Evolutionary conservation across 2,888 invertebrate species (phyloP).

Genomic region (Hetaerina titia): DNA sequence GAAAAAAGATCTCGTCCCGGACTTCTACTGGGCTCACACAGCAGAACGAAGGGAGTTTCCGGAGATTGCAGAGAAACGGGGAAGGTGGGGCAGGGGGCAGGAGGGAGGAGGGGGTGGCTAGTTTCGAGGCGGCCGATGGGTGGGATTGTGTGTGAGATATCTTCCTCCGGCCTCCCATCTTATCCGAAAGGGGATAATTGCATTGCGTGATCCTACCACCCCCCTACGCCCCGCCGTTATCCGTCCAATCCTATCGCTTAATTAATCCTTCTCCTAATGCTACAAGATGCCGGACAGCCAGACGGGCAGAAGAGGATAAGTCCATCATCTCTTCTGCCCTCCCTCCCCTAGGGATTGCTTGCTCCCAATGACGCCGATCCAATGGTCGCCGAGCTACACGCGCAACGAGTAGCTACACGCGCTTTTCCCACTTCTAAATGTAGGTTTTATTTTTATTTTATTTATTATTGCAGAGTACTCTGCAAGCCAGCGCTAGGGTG

Average conservation of each 20-base stretch:
- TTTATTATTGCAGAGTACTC: no score
- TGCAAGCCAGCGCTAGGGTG: no score
- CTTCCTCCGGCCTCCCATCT: neutral
- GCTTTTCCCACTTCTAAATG: no score
- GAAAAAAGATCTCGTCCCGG: neutral
- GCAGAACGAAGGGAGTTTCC: no score
- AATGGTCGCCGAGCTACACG: no score
- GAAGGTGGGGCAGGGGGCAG: neutral
- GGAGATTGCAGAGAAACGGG: neutral
- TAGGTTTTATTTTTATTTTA: no score
- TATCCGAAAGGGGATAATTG: slow-evolving; percentile 25
- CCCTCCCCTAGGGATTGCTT: neutral
- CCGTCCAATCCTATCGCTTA: slow-evolving; percentile 25
- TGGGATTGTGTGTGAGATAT: neutral
- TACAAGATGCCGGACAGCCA: neutral
- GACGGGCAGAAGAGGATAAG: neutral
- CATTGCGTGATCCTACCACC: neutral
- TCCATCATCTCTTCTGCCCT: neutral
- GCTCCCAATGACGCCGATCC: neutral
- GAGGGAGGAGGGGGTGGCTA: neutral
- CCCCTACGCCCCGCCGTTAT: neutral
- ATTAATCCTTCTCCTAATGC: slow-evolving; percentile 36
- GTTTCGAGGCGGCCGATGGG: neutral
- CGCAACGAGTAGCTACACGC: no score
- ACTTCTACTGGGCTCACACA: no score